Base-by-base conservation (phyloP, 2,797 vertebrate species). In the Tragopan temminckii region DNA sequence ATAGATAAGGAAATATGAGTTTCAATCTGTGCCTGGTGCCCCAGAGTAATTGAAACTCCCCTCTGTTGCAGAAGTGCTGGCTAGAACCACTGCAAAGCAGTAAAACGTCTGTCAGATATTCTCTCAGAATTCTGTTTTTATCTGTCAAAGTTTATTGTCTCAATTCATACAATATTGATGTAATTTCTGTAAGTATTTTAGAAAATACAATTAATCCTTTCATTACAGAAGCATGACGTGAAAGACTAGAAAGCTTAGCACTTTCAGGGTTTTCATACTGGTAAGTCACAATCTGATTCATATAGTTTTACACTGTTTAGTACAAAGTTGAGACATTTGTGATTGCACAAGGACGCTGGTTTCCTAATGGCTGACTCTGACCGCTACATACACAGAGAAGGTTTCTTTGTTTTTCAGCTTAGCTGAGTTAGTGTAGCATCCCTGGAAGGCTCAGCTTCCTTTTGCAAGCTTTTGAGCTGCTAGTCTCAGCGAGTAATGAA, bases 11-110 rank as follows among this genome's bases (percentile, higher is more conserved):
- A 94, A 94, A 92, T 93, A 85, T 6, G 82, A 95, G 90, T 95
- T 96, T 95, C 88, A 93, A 55, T 94, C 91, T 94, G 95, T 96
- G 94, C 95, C 96, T 97, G 96, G 93, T 96, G 93, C 96, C 86
- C 82, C 81, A 92, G 93, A 90, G 84, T 93, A 96, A 90, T 14
- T 90, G 90, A 89, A 97, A 96, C 95, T 95, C 95, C 94, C 85
- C 74, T 95, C 96, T 93, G 95, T 89, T 97, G 67, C 91, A 88
- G 94, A 93, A 91, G 68, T 91, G 82, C 71, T 96, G 92, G 82
- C 92, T 93, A 17, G 72, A 80, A 95, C 70, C 75, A 80, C 83
- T 69, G 58, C 40, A 87, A 79, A 91, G 78, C 74, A 94, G 64
- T 31, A 82, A 88, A 83, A 74, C 0, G 1, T 68, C 78, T 82